Conservation (phyloP, 2,797 vertebrate species). For the Fistularia commersonii region DNA sequence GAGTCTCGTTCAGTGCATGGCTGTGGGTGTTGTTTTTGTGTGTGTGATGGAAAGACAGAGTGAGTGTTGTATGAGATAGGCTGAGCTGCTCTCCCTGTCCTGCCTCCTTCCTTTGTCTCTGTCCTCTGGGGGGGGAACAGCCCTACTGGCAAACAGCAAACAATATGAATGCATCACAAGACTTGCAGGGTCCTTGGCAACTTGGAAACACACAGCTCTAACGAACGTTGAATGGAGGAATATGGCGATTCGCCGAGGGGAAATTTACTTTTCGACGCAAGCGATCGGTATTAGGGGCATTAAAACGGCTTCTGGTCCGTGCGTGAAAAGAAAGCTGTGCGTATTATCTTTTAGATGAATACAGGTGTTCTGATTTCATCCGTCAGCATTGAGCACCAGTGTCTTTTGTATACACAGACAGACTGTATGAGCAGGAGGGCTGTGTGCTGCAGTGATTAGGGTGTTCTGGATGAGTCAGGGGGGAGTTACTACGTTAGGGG, state of each 20-base stretch:
- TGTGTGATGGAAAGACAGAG: constrained; percentile 61
- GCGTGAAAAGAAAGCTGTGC: background rate
- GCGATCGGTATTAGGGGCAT: background rate
- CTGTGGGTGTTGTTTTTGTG: constrained; percentile 47
- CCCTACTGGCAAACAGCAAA: constrained; percentile 75
- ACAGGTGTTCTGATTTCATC: constrained; percentile 61
- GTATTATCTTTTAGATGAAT: constrained; percentile 45
- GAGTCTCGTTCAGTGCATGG: constrained; percentile 35
- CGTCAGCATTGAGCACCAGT: constrained; percentile 44
- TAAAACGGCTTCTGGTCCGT: background rate
- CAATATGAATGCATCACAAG: constrained; percentile 71
- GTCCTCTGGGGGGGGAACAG: constrained; percentile 59
- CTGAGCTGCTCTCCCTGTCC: constrained; percentile 61
- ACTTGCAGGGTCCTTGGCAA: constrained; percentile 56
- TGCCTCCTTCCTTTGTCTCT: constrained; percentile 74
- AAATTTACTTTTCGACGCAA: too few relatives aligned
- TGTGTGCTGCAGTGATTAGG: constrained; percentile 75
- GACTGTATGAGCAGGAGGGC: constrained; percentile 58
- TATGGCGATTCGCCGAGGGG: background rate
- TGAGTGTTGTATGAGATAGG: constrained; percentile 75
- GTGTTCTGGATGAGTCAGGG: constrained; percentile 68
- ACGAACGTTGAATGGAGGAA: background rate
- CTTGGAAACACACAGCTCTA: constrained; percentile 29
- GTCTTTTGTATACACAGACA: constrained; percentile 58
- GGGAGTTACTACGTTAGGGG: constrained; percentile 67